Evolutionary conservation across 2,888 invertebrate species (phyloP), one percentile per base, ranked within the genome.

Genomic region (Chrysolina haemoptera): DNA sequence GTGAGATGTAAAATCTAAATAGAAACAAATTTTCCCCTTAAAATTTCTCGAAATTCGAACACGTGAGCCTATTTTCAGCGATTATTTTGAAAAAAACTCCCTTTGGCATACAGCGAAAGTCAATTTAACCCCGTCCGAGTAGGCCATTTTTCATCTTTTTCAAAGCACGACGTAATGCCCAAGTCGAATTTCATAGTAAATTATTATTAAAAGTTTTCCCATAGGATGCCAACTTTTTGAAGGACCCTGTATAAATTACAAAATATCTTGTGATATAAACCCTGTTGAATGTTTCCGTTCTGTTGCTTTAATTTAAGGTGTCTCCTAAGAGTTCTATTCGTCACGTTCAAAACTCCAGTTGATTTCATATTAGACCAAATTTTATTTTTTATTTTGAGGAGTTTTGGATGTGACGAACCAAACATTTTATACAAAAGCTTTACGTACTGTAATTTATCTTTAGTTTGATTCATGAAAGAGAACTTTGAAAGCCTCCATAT

Each of bases 251-350:
- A 75, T 74, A 79, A 77, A 76, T 75, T 79, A 80, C 80, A 78
- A 81, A 80, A 80, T 82, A 83, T 83, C 82, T 83, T 83, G 82
- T 83, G 82, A 83, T 83, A 83, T 78, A 75, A 79, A 81, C 80
- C 78, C 79, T 80, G 80, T 83, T 81, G 78, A 59, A 70, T 74
- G 75, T 75, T 77, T 75, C 77, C 81, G 78, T 81, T 81, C 78
- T 78, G 80, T 82, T 80, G 77, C 79, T 79, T 79, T 77, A 73
- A 77, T 76, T 75, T 78, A 78, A 75, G 71, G 40, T 68, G 53
- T 65, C 50, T 59, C 27, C 1, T n/a, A n/a, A 66, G 20, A 50
- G 59, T 55, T 59, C 64, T 46, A 66, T 68, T 75, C 68, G 72
- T 71, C 75, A 70, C 68, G 70, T 75, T 73, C 72, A 72, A 75